A percentile compares a stretch with the other conserved stretches of the same genome.
phyloP scores from a whole-genome alignment of 2,797 vertebrate genomes.

The Karalla daura region DNA sequence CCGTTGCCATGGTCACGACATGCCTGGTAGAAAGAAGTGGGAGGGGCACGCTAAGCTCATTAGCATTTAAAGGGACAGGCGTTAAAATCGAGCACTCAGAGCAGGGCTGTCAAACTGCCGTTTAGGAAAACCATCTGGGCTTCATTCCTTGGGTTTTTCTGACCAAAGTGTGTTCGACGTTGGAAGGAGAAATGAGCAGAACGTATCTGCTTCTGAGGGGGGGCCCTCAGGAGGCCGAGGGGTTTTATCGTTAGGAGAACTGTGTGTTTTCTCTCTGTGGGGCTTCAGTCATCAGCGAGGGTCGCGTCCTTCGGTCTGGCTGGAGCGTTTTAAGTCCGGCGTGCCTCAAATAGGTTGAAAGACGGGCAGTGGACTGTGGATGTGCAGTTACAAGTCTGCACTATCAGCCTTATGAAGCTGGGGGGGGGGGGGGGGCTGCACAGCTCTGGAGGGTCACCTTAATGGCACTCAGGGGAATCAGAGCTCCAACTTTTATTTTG shows the following conservation, averaged over 20 bases:
- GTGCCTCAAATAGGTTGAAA: constrained; percentile 16
- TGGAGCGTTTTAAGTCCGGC: constrained; percentile 10
- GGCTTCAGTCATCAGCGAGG: constrained; percentile 29
- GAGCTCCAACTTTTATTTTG: constrained; percentile 48
- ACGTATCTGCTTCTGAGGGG: no score
- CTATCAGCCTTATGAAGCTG: constrained; percentile 29
- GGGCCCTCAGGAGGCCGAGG: background rate
- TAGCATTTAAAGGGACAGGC: no score
- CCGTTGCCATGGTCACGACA: no score
- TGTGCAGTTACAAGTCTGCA: constrained; percentile 34
- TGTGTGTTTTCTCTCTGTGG: constrained; percentile 8
- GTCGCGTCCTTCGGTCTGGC: constrained; percentile 14
- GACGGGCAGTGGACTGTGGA: background rate
- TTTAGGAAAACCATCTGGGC: no score
- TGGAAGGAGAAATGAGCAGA: no score
- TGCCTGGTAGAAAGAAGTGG: no score
- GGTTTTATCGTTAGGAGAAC: background rate
- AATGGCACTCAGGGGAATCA: constrained; percentile 61
- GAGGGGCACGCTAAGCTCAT: no score
- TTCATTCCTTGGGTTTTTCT: no score
- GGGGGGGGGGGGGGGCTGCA: no score
- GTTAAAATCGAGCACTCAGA: no score
- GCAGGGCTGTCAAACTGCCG: no score
- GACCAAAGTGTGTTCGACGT: no score
- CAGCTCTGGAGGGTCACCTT: constrained; percentile 43